Evolutionary conservation across 2,797 vertebrate species (phyloP).

Genomic region (Myiothlypis chrysogaster): DNA sequence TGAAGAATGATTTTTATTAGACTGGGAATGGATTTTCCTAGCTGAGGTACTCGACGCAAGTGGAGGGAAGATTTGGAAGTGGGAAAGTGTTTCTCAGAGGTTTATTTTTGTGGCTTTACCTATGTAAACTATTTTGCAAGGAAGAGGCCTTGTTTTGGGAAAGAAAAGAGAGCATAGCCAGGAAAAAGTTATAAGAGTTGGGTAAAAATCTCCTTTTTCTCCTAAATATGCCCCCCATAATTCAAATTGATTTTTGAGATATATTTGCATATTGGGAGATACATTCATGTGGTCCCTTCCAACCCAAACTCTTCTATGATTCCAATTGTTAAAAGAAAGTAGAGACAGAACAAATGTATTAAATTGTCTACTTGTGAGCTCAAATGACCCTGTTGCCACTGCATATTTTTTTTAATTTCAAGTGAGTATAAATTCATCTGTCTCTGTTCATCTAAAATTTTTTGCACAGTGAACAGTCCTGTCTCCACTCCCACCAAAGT

Average conservation of each 20-base stretch:
- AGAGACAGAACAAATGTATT: background rate
- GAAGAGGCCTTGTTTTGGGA: background rate
- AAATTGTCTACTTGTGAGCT: background rate
- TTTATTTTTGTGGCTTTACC: background rate
- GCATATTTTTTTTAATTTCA: background rate
- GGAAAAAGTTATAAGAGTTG: background rate
- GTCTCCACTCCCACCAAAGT: background rate
- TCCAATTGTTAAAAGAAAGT: background rate
- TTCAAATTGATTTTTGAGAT: background rate
- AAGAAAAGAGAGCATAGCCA: background rate
- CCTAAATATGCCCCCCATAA: background rate
- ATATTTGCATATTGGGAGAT: background rate
- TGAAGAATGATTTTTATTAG: background rate
- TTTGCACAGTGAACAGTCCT: background rate
- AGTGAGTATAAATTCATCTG: background rate
- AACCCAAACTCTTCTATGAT: background rate
- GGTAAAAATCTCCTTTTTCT: background rate
- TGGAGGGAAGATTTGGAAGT: background rate
- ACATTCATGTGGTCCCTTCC: background rate
- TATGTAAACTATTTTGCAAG: background rate
- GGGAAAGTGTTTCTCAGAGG: background rate
- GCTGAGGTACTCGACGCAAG: background rate
- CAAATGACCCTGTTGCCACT: background rate
- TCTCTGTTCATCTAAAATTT: background rate
- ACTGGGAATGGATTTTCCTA: background rate